These are phyloP conservation scores for Agrochola lychnidis DNA, from an alignment of 2,888 invertebrate genomes.

Conservation along the genomic window DNA sequence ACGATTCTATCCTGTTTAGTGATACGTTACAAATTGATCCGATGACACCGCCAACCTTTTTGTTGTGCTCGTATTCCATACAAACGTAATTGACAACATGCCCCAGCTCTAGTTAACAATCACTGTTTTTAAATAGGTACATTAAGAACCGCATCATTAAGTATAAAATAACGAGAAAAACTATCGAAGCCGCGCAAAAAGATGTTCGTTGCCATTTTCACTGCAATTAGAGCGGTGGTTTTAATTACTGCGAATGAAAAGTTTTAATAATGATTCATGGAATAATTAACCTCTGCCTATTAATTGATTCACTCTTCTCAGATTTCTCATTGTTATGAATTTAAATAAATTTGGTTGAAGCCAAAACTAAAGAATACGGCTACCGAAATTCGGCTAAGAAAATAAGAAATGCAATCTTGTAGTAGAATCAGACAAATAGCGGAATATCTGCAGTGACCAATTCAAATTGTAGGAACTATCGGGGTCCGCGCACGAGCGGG, in stretches of 20 bases:
- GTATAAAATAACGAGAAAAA: slow-evolving; percentile 47
- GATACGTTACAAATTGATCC: slow-evolving; percentile 83
- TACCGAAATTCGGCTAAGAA: slow-evolving; percentile 77
- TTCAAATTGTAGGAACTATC: slow-evolving; percentile 84
- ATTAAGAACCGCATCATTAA: slow-evolving; percentile 50
- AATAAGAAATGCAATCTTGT: slow-evolving; percentile 88
- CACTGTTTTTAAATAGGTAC: slow-evolving; percentile 39
- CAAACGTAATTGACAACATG: slow-evolving; percentile 49
- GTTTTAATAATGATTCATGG: slow-evolving; percentile 45
- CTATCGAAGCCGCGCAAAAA: slow-evolving; percentile 33
- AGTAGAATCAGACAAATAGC: slow-evolving; percentile 88
- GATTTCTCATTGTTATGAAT: slow-evolving; percentile 17
- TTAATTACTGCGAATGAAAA: slow-evolving; percentile 50
- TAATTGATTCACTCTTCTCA: slow-evolving; percentile 31
- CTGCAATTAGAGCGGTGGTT: slow-evolving; percentile 45
- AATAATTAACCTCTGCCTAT: slow-evolving; percentile 37
- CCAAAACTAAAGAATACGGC: slow-evolving; percentile 64
- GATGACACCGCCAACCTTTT: slow-evolving; percentile 76
- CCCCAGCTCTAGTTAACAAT: slow-evolving; percentile 22
- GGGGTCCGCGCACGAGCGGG: slow-evolving; percentile 75
- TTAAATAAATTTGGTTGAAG: slow-evolving; percentile 43
- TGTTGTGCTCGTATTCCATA: slow-evolving; percentile 63
- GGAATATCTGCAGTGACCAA: slow-evolving; percentile 84
- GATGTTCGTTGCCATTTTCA: slow-evolving; percentile 39
- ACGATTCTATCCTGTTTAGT: slow-evolving; percentile 78